Base-by-base conservation (phyloP, 1,140 invertebrate genomes). In the Ganaspis sp. region DNA sequence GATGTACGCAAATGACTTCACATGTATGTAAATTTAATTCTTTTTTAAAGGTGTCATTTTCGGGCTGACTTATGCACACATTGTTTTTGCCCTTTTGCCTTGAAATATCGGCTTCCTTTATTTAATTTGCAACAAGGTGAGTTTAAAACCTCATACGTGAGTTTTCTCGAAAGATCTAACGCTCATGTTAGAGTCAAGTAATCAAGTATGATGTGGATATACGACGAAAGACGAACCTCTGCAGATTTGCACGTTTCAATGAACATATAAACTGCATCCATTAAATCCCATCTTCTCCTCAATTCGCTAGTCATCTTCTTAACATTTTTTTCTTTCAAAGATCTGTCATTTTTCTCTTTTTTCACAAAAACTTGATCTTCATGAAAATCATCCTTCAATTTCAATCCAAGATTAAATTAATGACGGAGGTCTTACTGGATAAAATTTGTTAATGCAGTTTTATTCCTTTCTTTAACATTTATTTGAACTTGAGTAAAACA, bases 241-340 rank as follows among this genome's bases (percentile, higher is more conserved):
- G 17, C 45, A 49, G 45, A 64, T 64, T 64, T 64, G 12, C 58
- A 64, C 58, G 58, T 64, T 29, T n/a, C 58, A 21, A 21, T 29
- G 23, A 64, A 26, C 58, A 64, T 64, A 64, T 29, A n/a, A 64
- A 29, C 26, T 64, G 58, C 58, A 49, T 49, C 45, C 45, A n/a
- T 49, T n/a, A 17, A 49, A 49, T n/a, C n/a, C 45, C 6, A 15
- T n/a, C 45, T n/a, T 45, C 42, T n/a, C n/a, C 42, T 49, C 45
- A 49, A 49, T 17, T n/a, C 17, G 8, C 45, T 4, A 17, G 15
- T 49, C 45, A 49, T 17, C 17, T 15, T 8, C 45, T 17, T 4
- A 49, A 17, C 17, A 49, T 17, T n/a, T 15, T n/a, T 45, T n/a
- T 49, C 17, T 15, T 49, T n/a, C 4, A 45, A 45, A n/a, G 1